A percentile compares a stretch with the other conserved stretches of the same genome.
Evolutionary conservation across 1,140 invertebrate species (phyloP).

Genomic region (Augochlora pura): DNA sequence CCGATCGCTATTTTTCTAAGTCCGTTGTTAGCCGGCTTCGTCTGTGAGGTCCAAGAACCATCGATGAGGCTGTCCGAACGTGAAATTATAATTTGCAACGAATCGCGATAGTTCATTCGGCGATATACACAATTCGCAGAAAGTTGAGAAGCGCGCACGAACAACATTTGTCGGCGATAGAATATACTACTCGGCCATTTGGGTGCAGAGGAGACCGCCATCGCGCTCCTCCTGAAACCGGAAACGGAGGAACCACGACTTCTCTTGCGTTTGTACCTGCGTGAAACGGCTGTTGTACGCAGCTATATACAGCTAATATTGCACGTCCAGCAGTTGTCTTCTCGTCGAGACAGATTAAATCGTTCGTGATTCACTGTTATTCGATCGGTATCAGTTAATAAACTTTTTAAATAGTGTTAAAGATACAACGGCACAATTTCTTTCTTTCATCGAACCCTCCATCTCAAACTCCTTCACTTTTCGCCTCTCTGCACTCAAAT

Average conservation of each 20-base stretch:
- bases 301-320: not conserved
- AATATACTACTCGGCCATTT: conserved; percentile 23
- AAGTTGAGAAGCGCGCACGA: conserved; percentile 6
- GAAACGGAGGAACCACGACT: conserved; percentile 20
- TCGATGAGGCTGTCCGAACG: not conserved
- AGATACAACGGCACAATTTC: conserved; percentile 8
- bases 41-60: not conserved
- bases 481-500: conserved; percentile 29
- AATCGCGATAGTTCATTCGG: not conserved
- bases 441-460: conserved; percentile 18
- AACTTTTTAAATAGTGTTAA: conserved; percentile 52
- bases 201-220: conserved; percentile 18
- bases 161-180: conserved; percentile 26
- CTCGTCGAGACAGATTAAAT: conserved; percentile 29
- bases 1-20: conserved; percentile 38
- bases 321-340: conserved; percentile 29
- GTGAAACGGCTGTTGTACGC: conserved; percentile 18
- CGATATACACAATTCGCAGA: conserved; percentile 7
- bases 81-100: conserved; percentile 21
- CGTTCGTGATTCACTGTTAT: conserved; percentile 39
- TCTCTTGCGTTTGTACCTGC: conserved; percentile 6
- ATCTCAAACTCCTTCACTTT: not conserved
- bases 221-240: conserved; percentile 7
- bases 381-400: conserved; percentile 44
- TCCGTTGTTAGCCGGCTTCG: not conserved